Evolutionary conservation across 1,140 invertebrate genomes (phyloP), one percentile per base, ranked within the genome.

Genomic region (Marisa cornuarietis): DNA sequence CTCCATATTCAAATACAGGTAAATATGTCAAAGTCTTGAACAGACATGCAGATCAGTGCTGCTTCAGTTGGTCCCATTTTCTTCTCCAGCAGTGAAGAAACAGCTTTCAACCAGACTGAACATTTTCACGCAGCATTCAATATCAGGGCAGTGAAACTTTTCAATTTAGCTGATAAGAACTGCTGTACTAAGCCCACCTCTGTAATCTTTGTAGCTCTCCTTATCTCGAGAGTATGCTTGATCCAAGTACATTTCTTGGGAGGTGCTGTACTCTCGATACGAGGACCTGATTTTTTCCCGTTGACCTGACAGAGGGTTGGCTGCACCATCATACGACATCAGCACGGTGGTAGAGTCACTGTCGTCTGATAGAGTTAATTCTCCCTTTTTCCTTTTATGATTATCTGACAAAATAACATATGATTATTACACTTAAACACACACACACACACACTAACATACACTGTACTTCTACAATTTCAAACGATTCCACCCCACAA

Each of bases 321-420:
- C 51, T 51, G 65, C 68, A 42, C 31, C 49, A 18, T 77, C 65
- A 31, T 54, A 69, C 0, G 66, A 69, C 74, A 81, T 77, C 31
- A 81, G 63, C 42, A 77, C 69, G 3, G 75, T 22, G 20, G 79
- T 81, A 18, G 79, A 81, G 61, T 81, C 79, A 73, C 79, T 81
- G 61, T 81, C 79, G 16, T 77, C 66, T 42, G 73, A 80, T 51
- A 61, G 73, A 62, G 51, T 75, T 66, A 26, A n/a, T 74, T 80
- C 65, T 42, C 49, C 11, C n/a, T 76, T 80, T 26, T 22, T 68
- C 31, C 65, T 26, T 61, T 63, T 62, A 54, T 16, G 22, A 16
- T 66, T 51, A 52, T 69, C 76, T 77, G 76, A 16, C 11, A 49
- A 26, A 11, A 54, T n/a, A 58, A 58, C 52, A 58, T 6, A 42